Evolutionary conservation across 2,797 vertebrate genomes (phyloP).

Genomic region (Chiroxiphia lanceolata): DNA sequence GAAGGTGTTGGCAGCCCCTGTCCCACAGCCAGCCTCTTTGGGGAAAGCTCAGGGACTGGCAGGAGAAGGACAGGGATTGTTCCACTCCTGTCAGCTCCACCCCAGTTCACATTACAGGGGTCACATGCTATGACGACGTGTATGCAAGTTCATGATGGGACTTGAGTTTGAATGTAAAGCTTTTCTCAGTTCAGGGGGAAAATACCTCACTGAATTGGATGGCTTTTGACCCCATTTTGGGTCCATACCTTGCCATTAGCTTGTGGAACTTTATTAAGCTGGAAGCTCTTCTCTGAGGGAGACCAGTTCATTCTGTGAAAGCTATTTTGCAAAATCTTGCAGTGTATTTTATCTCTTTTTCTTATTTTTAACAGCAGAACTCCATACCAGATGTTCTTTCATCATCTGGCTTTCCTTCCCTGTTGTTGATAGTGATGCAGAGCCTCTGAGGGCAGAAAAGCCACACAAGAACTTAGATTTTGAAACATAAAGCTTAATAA

Average conservation of each 20-base stretch:
- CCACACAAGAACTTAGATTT: neutral
- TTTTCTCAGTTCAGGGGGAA: neutral
- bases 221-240: neutral
- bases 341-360: neutral
- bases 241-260: neutral
- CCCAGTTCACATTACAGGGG: neutral
- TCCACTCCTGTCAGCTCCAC: neutral
- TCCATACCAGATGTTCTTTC: neutral
- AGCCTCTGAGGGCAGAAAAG: neutral
- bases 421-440: neutral
- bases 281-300: neutral
- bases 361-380: neutral
- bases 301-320: neutral
- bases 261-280: neutral
- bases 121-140: rapidly evolving
- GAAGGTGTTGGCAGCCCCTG: neutral
- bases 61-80: neutral
- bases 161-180: neutral
- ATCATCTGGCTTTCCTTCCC: neutral
- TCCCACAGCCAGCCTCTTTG: neutral
- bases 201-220: neutral
- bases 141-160: neutral
- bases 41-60: neutral
- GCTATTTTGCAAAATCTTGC: neutral
- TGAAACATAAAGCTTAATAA: neutral